Base-by-base conservation (phyloP, 2,797 vertebrate genomes). In the Babyrousa celebensis region DNA sequence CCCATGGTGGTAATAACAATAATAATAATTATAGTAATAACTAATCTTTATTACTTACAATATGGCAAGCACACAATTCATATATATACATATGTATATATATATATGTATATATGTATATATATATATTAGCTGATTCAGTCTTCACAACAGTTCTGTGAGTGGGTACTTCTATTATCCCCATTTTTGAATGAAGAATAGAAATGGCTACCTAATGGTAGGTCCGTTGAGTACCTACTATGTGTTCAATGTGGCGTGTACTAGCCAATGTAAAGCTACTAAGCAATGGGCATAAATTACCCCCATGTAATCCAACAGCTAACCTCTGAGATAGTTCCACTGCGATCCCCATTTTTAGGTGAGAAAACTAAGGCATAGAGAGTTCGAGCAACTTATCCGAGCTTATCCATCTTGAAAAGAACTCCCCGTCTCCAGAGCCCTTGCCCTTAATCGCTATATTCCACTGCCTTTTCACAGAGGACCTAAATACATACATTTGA, bases 121-220 rank as follows among this genome's bases (percentile, higher is more conserved):
- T 54, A 20, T 17, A 20, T 21, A 12, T 17, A 52, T 74, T 27
- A 58, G 40, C 58, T 68, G 43, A 82, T 58, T 91, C 29, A 82
- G 3, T 60, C 54, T 12, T 89, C 43, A 78, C 23, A 78, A 56
- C 0, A 10, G 6, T 84, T 91, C 91, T 78, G 27, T 54, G n/a
- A 92, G 12, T 58, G 23, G 58, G 8, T 65, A 40, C 32, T 83
- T 48, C 63, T 40, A 54, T 48, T n/a, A 48, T 21, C 32, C 3
- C 16, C 79, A 79, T 48, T 88, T 95, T 83, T 48, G 82, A 83
- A 77, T 68, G 67, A 75, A 86, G 17, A 85, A 29, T 12, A 54
- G 40, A 17, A 52, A 14, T 3, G 14, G 56, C 18, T 62, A 60
- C 67, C 52, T 48, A 48, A 48, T 48, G 43, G 43, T 48, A 48